phyloP scores from a whole-genome alignment of 2,797 vertebrate species.

The Crax fasciolata region DNA sequence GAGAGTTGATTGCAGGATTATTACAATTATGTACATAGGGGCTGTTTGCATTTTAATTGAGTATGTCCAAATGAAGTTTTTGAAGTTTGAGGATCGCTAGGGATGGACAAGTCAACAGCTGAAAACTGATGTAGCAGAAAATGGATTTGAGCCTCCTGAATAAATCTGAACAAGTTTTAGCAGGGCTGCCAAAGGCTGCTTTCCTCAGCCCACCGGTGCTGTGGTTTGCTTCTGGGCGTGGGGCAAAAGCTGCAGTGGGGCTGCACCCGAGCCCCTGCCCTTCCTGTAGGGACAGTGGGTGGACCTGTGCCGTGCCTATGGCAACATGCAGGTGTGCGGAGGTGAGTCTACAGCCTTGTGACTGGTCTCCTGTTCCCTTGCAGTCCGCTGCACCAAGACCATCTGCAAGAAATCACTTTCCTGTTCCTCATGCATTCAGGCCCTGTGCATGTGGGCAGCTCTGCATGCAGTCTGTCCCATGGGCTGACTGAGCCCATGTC shows the following conservation, averaged over 20 bases:
- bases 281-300: neutral
- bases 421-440: neutral
- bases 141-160: neutral
- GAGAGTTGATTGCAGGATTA: neutral
- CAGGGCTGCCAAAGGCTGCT: neutral
- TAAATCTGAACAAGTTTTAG: neutral
- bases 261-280: neutral
- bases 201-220: neutral
- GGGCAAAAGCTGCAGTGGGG: accelerated
- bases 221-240: neutral
- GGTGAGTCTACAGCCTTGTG: neutral
- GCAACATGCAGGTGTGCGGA: neutral
- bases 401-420: neutral
- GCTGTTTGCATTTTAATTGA: neutral
- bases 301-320: neutral
- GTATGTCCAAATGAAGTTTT: neutral
- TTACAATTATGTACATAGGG: neutral
- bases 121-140: neutral
- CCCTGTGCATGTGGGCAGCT: neutral
- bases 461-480: neutral
- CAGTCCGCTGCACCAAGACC: neutral
- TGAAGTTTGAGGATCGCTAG: neutral
- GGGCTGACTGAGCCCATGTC: neutral
- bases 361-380: neutral
- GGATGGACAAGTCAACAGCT: neutral